Conservation (phyloP, 2,797 vertebrate species). For the Stomatorhinus walkeri region DNA sequence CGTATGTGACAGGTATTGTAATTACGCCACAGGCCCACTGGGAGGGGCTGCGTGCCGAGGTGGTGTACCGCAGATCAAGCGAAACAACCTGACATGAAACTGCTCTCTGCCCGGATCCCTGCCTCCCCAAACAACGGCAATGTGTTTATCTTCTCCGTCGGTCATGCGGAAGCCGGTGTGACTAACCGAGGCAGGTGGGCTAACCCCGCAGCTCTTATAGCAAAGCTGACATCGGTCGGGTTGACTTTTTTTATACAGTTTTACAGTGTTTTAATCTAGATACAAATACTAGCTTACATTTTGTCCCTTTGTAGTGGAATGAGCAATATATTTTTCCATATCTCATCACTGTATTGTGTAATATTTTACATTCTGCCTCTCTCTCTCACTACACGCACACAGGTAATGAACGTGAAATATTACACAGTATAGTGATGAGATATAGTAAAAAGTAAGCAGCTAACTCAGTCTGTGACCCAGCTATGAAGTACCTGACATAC, state of each 20-base stretch:
- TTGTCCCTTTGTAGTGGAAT: not conserved
- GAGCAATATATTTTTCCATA: not conserved
- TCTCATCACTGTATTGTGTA: not conserved
- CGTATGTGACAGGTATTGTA: constrained; percentile 1
- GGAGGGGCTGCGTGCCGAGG: not conserved
- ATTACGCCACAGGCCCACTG: not conserved
- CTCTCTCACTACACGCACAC: not conserved
- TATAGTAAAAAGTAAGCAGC: not conserved
- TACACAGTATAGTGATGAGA: not conserved
- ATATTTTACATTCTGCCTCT: not conserved
- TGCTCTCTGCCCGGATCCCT: not conserved
- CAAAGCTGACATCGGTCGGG: not conserved
- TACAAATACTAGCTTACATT: not conserved
- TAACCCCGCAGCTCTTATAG: not conserved
- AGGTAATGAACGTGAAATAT: not conserved
- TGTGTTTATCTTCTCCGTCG: not conserved
- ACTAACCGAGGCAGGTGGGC: not conserved
- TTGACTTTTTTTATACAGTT: not conserved
- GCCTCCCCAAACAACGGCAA: not conserved
- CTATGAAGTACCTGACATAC: not conserved
- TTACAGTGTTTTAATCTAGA: not conserved
- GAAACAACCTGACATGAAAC: not conserved
- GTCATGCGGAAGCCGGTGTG: not conserved
- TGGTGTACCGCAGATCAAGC: not conserved
- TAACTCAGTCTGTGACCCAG: not conserved